Conservation (phyloP, 2,113 vertebrate species). For the Sinosuthora webbiana region DNA sequence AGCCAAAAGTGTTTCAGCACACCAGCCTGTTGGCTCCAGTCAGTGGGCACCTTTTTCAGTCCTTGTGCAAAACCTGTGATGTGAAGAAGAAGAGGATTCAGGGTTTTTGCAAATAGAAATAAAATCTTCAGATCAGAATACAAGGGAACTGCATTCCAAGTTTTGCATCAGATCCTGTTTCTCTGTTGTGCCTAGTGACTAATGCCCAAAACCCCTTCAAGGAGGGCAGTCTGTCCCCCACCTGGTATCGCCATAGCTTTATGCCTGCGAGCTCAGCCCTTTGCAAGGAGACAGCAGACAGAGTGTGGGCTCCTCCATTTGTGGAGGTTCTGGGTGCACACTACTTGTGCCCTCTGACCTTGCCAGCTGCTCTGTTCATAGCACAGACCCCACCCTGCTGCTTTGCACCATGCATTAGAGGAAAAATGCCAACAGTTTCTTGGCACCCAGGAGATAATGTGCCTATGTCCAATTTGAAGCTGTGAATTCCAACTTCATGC, state of each 20-base stretch:
- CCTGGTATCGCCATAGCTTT: neutral
- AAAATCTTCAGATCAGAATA: neutral
- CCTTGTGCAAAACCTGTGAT: neutral
- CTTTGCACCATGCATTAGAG: neutral
- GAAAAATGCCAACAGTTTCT: neutral
- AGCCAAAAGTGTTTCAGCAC: neutral
- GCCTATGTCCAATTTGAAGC: neutral
- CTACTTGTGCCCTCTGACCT: neutral
- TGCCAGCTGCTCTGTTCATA: neutral
- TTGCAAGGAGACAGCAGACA: neutral
- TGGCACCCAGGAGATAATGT: neutral
- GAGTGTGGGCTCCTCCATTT: neutral
- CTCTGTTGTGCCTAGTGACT: neutral
- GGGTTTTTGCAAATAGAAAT: neutral
- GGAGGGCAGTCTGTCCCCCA: neutral
- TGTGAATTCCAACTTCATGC: neutral
- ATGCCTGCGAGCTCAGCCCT: neutral
- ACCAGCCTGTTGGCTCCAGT: neutral
- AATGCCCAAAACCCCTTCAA: neutral
- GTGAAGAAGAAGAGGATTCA: neutral
- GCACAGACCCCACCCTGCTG: neutral
- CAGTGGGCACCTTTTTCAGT: fast-evolving
- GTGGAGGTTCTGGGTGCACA: neutral
- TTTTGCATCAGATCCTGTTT: neutral
- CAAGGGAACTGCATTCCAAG: neutral